Conservation (phyloP, 2,797 vertebrate species). For the Enteromius treurensis region DNA sequence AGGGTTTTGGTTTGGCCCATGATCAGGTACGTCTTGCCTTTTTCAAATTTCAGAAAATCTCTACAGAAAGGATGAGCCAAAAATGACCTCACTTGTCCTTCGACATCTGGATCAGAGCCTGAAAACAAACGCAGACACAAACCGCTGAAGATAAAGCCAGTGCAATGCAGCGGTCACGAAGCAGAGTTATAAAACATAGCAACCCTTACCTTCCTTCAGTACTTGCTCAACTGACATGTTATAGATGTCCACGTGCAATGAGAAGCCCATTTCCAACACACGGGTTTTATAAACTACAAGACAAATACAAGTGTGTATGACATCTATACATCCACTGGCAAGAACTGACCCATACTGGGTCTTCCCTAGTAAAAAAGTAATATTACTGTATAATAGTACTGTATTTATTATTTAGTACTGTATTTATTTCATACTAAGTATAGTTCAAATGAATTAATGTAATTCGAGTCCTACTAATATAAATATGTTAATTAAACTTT, state of each 20-base stretch:
- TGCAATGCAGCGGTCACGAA: not conserved
- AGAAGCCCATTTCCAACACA: not conserved
- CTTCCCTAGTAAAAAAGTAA: too few species aligned
- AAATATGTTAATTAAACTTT: too few species aligned
- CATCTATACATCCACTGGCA: not conserved
- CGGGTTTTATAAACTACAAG: slow-evolving; percentile 52
- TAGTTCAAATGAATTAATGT: too few species aligned
- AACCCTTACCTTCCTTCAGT: slow-evolving; percentile 49
- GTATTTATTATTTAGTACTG: too few species aligned
- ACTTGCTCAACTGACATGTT: slow-evolving; percentile 43
- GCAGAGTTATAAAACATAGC: not conserved
- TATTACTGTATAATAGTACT: too few species aligned
- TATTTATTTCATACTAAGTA: too few species aligned
- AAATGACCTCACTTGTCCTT: slow-evolving; percentile 62
- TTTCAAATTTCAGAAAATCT: slow-evolving; percentile 54
- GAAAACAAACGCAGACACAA: slow-evolving; percentile 34
- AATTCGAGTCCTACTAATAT: too few species aligned
- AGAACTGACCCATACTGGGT: not conserved
- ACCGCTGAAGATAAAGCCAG: not conserved
- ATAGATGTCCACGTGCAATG: slow-evolving; percentile 33
- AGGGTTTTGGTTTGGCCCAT: slow-evolving; percentile 74
- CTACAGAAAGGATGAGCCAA: slow-evolving; percentile 71
- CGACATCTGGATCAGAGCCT: slow-evolving; percentile 67
- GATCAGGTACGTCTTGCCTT: slow-evolving; percentile 70
- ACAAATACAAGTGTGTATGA: not conserved